Evolutionary conservation across 2,113 vertebrate genomes (phyloP).

Genomic region (Engraulis encrasicolus): DNA sequence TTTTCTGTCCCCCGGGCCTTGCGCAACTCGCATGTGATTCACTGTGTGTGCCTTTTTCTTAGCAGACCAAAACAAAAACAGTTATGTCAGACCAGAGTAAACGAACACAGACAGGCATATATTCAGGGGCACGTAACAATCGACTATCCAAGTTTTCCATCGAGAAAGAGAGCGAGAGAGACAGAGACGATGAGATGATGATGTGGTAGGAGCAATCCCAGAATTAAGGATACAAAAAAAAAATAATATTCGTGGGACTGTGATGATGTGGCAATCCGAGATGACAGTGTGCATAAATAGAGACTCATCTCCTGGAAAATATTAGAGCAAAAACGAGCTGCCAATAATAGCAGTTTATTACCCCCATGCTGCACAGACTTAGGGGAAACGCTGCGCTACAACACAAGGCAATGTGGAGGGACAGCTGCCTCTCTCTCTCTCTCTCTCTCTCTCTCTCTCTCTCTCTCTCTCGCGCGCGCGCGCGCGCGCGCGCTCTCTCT

Average conservation of each 20-base stretch:
- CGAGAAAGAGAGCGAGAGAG: background rate
- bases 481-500: background rate
- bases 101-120: background rate
- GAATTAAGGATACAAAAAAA: background rate
- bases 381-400: background rate
- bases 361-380: background rate
- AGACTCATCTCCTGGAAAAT: background rate
- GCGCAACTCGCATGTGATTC: slow-evolving; percentile 31
- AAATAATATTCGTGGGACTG: background rate
- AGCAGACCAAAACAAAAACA: slow-evolving; percentile 13
- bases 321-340: background rate
- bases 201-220: background rate
- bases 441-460: no score
- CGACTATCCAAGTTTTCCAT: background rate
- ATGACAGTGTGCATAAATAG: background rate
- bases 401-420: background rate
- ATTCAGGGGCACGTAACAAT: background rate
- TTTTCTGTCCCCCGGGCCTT: slow-evolving; percentile 67
- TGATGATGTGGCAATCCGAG: background rate
- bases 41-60: slow-evolving; percentile 2
- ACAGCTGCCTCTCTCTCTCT: background rate
- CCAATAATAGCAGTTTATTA: slow-evolving; percentile 2
- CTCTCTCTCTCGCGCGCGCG: no score
- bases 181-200: no score
- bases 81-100: slow-evolving; percentile 4